These are phyloP conservation scores for Diplazon laetatorius DNA, from an alignment of 2,888 invertebrate species.

Conservation along the genomic window DNA sequence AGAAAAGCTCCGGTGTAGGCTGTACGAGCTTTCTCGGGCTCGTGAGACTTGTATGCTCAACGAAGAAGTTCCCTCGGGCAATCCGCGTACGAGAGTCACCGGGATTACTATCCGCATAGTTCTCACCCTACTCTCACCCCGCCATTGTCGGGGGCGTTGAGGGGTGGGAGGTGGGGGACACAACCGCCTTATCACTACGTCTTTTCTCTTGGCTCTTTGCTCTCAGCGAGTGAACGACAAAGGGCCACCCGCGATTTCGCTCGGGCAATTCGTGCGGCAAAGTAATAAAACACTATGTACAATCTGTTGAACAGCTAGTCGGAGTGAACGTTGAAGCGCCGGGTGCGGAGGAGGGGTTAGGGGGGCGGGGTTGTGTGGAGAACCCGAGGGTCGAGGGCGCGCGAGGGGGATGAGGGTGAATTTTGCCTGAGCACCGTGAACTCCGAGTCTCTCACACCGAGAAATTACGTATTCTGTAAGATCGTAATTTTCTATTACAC, in stretches of 20 bases:
- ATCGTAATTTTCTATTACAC: slow-evolving; percentile 34
- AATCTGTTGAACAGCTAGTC: slow-evolving; percentile 16
- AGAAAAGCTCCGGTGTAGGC: background rate
- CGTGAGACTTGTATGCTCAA: slow-evolving; percentile 9
- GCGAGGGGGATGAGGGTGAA: background rate
- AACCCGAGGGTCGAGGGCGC: no score
- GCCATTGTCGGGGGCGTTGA: background rate
- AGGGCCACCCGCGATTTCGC: slow-evolving; percentile 17
- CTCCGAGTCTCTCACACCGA: slow-evolving; percentile 1
- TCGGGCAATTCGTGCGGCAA: slow-evolving; percentile 23
- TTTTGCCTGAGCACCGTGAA: slow-evolving; percentile 2
- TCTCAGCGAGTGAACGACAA: slow-evolving; percentile 1
- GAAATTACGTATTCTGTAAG: slow-evolving; percentile 18
- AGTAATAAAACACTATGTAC: slow-evolving; percentile 39
- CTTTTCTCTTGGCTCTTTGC: slow-evolving; percentile 9
- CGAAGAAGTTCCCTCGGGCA: slow-evolving; percentile 27
- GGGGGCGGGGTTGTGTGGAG: no score
- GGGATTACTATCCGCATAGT: slow-evolving; percentile 34
- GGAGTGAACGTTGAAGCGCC: background rate
- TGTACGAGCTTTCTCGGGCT: slow-evolving; percentile 23
- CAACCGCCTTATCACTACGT: slow-evolving; percentile 18
- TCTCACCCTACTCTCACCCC: slow-evolving; percentile 6
- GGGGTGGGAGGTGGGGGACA: no score
- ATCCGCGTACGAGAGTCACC: slow-evolving; percentile 8
- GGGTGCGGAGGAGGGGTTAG: no score